Evolutionary conservation across 2,888 invertebrate genomes (phyloP), one percentile per base, ranked within the genome.

Genomic region (Harpagoxenus sublaevis): DNA sequence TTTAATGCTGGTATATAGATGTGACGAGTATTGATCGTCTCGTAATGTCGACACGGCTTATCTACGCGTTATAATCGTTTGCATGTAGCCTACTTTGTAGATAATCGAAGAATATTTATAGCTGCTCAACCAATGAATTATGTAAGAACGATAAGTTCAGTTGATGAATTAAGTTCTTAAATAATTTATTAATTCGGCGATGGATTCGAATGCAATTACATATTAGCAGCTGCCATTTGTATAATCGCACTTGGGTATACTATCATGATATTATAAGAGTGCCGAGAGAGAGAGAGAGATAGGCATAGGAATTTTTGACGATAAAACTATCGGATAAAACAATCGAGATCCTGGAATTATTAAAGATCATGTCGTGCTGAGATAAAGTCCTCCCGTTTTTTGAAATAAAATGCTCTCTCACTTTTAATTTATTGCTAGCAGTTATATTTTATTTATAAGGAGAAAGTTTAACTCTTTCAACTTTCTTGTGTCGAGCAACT

Each of bases 21-120:
- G 31, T 28, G 83, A 86, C 83, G 65, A 82, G 82, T 81, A 90
- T 89, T 63, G 90, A 90, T 86, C 85, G 74, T 18, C 35, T 6
- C 42, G 45, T n/a, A 84, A 84, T 81, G 75, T 70, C 42, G 48
- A 45, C 65, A 82, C 71, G 79, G 84, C 73, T 85, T 84, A 86
- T 84, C 83, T 85, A 57, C 23, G 65, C 57, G 66, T 71, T 75
- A 84, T 83, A 73, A 78, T 88, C 84, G 35, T 88, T 79, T 79
- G 70, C 78, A 75, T 74, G 77, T 84, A 90, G 77, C 85, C 89
- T 88, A 90, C 86, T 89, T 90, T 83, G 86, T 77, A 68, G 53
- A 45, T 48, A 74, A 68, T 63, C 73, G 82, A 78, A 51, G 83
- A 81, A 85, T 90, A 89, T 90, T 86, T 88, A 87, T 87, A 88